Percentiles rank a stretch among this genome's conserved stretches.
These are phyloP conservation scores for Takifugu rubripes DNA, from an alignment of 2,797 vertebrate species.

Conservation along the genomic window DNA sequence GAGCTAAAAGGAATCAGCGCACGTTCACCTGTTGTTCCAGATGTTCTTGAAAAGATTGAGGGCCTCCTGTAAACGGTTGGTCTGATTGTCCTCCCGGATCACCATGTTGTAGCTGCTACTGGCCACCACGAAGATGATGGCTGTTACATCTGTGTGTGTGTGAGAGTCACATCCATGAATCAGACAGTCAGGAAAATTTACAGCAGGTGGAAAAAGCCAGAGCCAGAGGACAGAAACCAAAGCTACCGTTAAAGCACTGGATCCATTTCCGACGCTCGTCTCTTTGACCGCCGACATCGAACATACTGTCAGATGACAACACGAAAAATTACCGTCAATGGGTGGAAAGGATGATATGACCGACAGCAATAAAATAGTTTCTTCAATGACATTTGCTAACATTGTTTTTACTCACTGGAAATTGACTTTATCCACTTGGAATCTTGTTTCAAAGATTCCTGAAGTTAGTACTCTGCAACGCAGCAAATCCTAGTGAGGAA, in stretches of 20 bases:
- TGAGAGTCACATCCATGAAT: conserved; percentile 8
- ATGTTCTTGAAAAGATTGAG: conserved; percentile 99
- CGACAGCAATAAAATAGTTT: neutral
- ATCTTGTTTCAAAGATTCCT: conserved; percentile 97
- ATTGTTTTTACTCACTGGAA: conserved; percentile 86
- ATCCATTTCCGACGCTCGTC: conserved; percentile 99
- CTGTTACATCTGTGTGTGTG: conserved; percentile 86
- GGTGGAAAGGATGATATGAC: conserved; percentile 19
- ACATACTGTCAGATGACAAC: conserved; percentile 82
- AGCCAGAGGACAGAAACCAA: conserved; percentile 7
- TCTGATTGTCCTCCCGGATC: conserved; percentile 98
- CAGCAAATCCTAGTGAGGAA: conserved; percentile 84
- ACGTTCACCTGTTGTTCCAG: conserved; percentile 96
- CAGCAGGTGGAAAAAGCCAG: neutral
- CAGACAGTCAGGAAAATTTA: neutral
- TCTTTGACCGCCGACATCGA: conserved; percentile 96
- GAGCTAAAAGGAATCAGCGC: neutral
- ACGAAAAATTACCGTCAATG: neutral
- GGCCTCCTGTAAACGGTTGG: conserved; percentile 97
- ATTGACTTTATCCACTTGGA: conserved; percentile 99
- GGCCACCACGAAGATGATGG: conserved; percentile 98
- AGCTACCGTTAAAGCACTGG: conserved; percentile 97
- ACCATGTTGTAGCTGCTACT: conserved; percentile 99
- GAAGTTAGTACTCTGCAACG: conserved; percentile 96
- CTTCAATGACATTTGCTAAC: neutral